Conservation (phyloP, 2,113 vertebrate species). For the Mesocricetus auratus region DNA sequence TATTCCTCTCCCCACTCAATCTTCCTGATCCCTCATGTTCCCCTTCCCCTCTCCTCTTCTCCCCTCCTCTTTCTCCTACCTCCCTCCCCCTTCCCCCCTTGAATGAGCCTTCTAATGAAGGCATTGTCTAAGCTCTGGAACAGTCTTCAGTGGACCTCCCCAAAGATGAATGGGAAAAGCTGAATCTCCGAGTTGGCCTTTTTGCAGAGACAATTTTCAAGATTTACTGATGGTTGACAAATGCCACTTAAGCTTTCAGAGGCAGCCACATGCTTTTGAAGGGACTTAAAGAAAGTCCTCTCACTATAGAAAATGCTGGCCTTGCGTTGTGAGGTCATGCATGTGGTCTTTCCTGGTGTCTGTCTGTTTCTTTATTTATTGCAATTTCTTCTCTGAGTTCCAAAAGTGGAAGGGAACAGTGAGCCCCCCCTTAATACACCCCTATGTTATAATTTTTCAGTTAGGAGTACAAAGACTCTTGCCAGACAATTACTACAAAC, state of each 20-base stretch:
- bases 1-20: too few species aligned
- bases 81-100: too few species aligned
- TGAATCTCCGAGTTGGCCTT: conserved; percentile 84
- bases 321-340: conserved; percentile 28
- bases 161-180: conserved; percentile 86
- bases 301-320: conserved; percentile 68
- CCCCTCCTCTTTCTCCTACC: too few species aligned
- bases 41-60: too few species aligned
- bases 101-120: conserved; percentile 84
- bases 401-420: conserved; percentile 16
- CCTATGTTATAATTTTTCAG: conserved; percentile 48
- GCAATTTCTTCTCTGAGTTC: conserved; percentile 36
- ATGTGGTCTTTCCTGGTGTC: conserved; percentile 36
- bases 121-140: conserved; percentile 83
- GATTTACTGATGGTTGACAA: conserved; percentile 89
- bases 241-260: conserved; percentile 90
- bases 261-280: conserved; percentile 88
- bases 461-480: conserved; percentile 39
- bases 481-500: background rate
- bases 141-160: conserved; percentile 76
- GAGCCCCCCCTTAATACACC: background rate
- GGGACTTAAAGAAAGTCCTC: conserved; percentile 80
- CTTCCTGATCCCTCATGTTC: too few species aligned
- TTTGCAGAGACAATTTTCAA: conserved; percentile 88
- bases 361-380: background rate